A percentile compares a stretch with the other conserved stretches of the same genome.
Conservation (phyloP, 2,113 vertebrate species). For the Leptobrachium ailaonicum region DNA sequence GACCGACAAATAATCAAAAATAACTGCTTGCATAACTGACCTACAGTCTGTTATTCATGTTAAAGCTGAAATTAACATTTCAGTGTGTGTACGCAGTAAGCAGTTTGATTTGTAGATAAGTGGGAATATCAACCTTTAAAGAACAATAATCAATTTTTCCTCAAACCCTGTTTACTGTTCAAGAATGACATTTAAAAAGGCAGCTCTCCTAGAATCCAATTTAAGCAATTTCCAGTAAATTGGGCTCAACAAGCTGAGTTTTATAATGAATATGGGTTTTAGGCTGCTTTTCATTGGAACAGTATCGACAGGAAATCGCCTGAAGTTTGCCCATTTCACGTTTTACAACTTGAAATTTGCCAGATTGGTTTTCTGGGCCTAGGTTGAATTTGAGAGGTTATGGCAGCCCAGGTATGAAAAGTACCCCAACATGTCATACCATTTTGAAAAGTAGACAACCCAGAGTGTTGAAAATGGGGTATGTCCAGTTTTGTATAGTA, state of each 20-base stretch:
- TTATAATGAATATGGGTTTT: neutral
- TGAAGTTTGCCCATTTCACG: too few relatives aligned
- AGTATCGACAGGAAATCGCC: slow-evolving; percentile 9
- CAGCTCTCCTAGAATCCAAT: slow-evolving; percentile 14
- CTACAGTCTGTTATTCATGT: neutral
- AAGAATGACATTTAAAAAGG: slow-evolving; percentile 20
- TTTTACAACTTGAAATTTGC: too few relatives aligned
- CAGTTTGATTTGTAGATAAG: neutral
- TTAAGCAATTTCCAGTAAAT: slow-evolving; percentile 31
- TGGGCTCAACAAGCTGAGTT: slow-evolving; percentile 5
- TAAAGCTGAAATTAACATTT: neutral
- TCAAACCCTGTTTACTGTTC: slow-evolving; percentile 53
- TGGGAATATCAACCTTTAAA: neutral
- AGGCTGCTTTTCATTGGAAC: neutral
- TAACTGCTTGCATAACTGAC: neutral
- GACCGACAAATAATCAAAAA: too few relatives aligned
- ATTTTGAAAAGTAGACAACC: too few relatives aligned
- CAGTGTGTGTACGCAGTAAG: neutral
- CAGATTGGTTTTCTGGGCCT: too few relatives aligned
- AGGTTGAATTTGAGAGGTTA: too few relatives aligned
- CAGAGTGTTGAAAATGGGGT: too few relatives aligned
- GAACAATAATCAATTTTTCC: slow-evolving; percentile 44
- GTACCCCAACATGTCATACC: too few relatives aligned
- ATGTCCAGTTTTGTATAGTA: too few relatives aligned
- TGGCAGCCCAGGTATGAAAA: too few relatives aligned